A percentile compares a stretch with the other conserved stretches of the same genome.
phyloP scores from a whole-genome alignment of 1,140 invertebrate species.

The Parasteatoda tepidariorum region DNA sequence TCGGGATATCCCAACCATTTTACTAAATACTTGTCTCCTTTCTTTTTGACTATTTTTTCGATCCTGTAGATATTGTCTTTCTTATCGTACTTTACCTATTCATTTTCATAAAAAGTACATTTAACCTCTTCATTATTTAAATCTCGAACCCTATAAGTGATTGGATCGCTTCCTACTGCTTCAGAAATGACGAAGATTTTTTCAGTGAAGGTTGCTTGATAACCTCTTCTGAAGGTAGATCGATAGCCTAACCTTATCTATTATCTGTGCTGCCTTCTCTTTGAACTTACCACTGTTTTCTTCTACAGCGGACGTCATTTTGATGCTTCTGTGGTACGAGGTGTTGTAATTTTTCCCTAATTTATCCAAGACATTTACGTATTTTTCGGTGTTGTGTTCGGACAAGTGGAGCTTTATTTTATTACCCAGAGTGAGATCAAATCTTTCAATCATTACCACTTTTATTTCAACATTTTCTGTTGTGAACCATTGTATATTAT shows the following conservation, averaged over 20 bases:
- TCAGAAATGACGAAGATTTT: conserved; percentile 63
- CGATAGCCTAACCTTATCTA: conserved; percentile 62
- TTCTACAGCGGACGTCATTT: conserved; percentile 59
- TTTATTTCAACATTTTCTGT: conserved; percentile 65
- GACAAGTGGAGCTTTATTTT: conserved; percentile 65
- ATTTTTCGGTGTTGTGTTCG: conserved; percentile 59
- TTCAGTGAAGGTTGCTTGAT: conserved; percentile 62
- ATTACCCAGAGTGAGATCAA: conserved; percentile 64
- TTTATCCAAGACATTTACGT: conserved; percentile 60
- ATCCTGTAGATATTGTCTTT: background rate
- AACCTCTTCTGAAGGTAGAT: conserved; percentile 63
- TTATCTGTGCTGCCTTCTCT: background rate
- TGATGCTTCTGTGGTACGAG: conserved; percentile 61
- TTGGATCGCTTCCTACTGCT: conserved; percentile 35
- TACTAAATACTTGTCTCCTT: conserved; percentile 28
- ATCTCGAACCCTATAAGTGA: conserved; percentile 59
- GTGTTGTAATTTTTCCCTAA: conserved; percentile 64
- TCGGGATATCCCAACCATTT: conserved; percentile 26
- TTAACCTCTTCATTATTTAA: conserved; percentile 35
- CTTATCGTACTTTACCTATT: conserved; percentile 29
- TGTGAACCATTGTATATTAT: no score
- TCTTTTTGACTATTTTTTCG: conserved; percentile 8
- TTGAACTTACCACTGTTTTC: background rate
- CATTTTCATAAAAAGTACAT: conserved; percentile 41
- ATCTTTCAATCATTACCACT: conserved; percentile 64